Percentiles rank a stretch among this genome's conserved stretches.
These are phyloP conservation scores for Alca torda DNA, from an alignment of 2,797 vertebrate genomes.

Conservation along the genomic window DNA sequence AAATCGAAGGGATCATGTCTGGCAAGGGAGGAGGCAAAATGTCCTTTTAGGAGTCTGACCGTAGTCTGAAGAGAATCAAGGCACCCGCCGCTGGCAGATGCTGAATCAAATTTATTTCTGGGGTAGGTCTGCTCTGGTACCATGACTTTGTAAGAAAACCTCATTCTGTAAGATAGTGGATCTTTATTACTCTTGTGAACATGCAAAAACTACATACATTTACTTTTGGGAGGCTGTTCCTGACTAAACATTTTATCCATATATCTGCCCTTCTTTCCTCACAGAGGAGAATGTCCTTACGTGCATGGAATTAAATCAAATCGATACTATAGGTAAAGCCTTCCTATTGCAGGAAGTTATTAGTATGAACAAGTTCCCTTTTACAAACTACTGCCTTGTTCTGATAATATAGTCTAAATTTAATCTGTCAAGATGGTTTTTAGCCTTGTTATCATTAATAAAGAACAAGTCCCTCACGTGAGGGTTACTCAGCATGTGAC, in stretches of 20 bases:
- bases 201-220: fast-evolving
- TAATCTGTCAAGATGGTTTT: not conserved
- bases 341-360: not conserved
- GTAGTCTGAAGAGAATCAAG: not conserved
- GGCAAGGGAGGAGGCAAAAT: not conserved
- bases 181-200: not conserved
- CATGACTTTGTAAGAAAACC: not conserved
- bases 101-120: not conserved
- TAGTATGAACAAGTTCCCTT: not conserved
- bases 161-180: not conserved
- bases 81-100: not conserved
- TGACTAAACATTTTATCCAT: not conserved
- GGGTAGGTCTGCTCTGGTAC: not conserved
- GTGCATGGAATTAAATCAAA: not conserved
- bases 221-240: not conserved
- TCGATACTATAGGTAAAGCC: not conserved
- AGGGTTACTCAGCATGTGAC: not conserved
- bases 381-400: not conserved
- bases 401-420: not conserved
- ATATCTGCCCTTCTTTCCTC: not conserved
- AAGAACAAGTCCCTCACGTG: not conserved
- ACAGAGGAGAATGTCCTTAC: not conserved
- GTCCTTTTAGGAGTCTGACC: not conserved
- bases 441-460: not conserved
- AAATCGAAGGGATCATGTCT: not conserved